Percentiles rank a stretch among this genome's conserved stretches.
phyloP scores from a whole-genome alignment of 2,888 invertebrate genomes.

The Drosophila borealis region DNA sequence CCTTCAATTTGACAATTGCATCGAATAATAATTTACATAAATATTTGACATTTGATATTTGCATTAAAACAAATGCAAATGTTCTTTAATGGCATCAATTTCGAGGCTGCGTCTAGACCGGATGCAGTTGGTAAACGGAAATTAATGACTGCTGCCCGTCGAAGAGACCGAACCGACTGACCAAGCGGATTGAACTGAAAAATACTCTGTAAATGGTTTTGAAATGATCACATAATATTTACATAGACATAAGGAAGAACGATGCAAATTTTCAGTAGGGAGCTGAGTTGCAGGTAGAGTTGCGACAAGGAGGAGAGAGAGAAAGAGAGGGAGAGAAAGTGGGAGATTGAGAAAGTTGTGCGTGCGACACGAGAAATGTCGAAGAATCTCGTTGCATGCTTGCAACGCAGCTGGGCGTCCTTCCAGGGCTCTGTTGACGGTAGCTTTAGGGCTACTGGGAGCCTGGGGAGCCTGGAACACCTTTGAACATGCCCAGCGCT shows the following conservation, averaged over 20 bases:
- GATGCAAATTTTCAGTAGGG: background rate
- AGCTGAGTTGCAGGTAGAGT: background rate
- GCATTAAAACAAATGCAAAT: constrained; percentile 28
- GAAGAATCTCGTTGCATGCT: background rate
- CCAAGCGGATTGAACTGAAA: constrained; percentile 1
- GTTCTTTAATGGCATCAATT: constrained; percentile 16
- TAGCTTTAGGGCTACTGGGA: background rate
- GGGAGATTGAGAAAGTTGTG: background rate
- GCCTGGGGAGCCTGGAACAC: background rate
- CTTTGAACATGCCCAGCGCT: background rate
- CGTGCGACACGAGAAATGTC: background rate
- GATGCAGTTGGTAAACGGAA: constrained; percentile 44
- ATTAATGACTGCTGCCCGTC: constrained; percentile 35
- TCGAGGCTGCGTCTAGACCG: constrained; percentile 45
- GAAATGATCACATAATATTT: background rate
- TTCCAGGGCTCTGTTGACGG: background rate
- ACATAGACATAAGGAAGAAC: too few species aligned
- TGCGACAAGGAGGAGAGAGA: too few species aligned
- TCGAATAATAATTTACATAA: constrained; percentile 6
- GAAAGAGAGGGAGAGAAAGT: too few species aligned
- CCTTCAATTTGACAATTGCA: constrained; percentile 11
- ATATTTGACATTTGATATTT: constrained; percentile 16
- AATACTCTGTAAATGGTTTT: background rate
- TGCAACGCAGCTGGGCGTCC: background rate
- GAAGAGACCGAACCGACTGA: background rate